Evolutionary conservation across 2,797 vertebrate species (phyloP).

Genomic region (Denticeps clupeoides): DNA sequence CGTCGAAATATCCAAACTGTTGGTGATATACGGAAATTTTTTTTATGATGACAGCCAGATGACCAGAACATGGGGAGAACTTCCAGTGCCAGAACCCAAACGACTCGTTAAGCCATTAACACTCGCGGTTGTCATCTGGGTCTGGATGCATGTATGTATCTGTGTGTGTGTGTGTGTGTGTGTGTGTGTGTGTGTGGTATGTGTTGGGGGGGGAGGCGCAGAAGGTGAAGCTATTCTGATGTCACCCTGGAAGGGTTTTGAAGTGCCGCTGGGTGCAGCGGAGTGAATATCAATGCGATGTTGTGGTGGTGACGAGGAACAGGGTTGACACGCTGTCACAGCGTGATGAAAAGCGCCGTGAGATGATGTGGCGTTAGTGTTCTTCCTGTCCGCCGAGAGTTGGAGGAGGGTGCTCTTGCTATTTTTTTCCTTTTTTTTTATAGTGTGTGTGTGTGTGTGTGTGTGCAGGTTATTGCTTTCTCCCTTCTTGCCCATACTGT

Average conservation of each 20-base stretch:
- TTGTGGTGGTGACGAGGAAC: slow-evolving; percentile 54
- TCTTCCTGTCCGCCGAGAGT: slow-evolving; percentile 57
- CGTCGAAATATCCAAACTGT: too few relatives aligned
- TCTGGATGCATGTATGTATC: slow-evolving; percentile 2
- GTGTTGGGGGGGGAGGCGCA: slow-evolving; percentile 35
- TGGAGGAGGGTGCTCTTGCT: slow-evolving; percentile 34
- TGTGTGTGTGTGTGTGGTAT: neutral
- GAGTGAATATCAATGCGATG: slow-evolving; percentile 61
- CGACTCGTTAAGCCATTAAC: too few relatives aligned
- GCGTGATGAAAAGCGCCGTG: slow-evolving; percentile 67
- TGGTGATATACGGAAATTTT: too few relatives aligned
- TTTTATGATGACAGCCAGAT: too few relatives aligned
- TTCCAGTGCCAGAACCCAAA: too few relatives aligned
- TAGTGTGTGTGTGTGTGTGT: neutral
- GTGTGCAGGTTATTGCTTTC: neutral
- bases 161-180: slow-evolving; percentile 13
- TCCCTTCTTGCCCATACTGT: neutral
- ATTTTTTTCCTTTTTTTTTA: too few relatives aligned
- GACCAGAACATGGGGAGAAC: too few relatives aligned
- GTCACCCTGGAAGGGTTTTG: slow-evolving; percentile 44
- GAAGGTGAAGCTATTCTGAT: slow-evolving; percentile 46
- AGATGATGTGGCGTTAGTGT: slow-evolving; percentile 64
- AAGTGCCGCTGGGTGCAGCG: slow-evolving; percentile 9
- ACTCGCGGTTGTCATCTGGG: too few relatives aligned
- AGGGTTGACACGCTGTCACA: slow-evolving; percentile 65